These are phyloP conservation scores for Cataglyphis rosenhaueri DNA, from an alignment of 2,888 invertebrate species.

Conservation along the genomic window DNA sequence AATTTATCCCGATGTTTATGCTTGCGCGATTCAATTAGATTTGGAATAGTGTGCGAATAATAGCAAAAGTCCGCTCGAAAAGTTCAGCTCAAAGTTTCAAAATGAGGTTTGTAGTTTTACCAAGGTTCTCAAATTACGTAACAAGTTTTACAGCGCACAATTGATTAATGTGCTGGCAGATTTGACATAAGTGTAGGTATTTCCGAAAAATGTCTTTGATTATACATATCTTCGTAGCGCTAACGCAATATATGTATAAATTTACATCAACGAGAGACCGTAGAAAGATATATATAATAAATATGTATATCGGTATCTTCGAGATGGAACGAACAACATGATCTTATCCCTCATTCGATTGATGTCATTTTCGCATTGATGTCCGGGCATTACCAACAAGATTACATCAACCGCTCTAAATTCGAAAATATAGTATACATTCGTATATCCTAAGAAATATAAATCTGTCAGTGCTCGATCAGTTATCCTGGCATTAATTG, in stretches of 20 bases:
- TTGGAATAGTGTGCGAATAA: constrained; percentile 8
- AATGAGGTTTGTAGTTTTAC: neutral
- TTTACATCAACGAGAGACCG: constrained; percentile 20
- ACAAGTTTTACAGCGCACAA: constrained; percentile 29
- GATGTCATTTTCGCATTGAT: neutral
- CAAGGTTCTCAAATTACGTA: constrained; percentile 12
- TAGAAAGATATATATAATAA: constrained; percentile 36
- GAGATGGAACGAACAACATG: neutral
- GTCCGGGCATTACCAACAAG: neutral
- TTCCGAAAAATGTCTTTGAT: constrained; percentile 22
- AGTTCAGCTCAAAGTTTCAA: constrained; percentile 16
- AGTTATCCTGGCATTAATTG: neutral
- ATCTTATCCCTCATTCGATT: neutral
- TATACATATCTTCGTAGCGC: constrained; percentile 26
- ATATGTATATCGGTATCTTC: constrained; percentile 4
- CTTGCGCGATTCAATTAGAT: constrained; percentile 10
- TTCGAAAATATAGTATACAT: neutral
- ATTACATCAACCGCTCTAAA: neutral
- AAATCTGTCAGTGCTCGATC: neutral
- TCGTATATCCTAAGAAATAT: constrained; percentile 29
- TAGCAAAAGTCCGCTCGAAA: constrained; percentile 37
- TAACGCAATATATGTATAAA: constrained; percentile 34
- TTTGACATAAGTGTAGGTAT: constrained; percentile 4
- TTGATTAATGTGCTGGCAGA: constrained; percentile 36
- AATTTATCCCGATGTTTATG: constrained; percentile 6